A percentile compares a stretch with the other conserved stretches of the same genome.
These are phyloP conservation scores for Agrypnia vestita DNA, from an alignment of 1,140 invertebrate genomes.

Conservation along the genomic window DNA sequence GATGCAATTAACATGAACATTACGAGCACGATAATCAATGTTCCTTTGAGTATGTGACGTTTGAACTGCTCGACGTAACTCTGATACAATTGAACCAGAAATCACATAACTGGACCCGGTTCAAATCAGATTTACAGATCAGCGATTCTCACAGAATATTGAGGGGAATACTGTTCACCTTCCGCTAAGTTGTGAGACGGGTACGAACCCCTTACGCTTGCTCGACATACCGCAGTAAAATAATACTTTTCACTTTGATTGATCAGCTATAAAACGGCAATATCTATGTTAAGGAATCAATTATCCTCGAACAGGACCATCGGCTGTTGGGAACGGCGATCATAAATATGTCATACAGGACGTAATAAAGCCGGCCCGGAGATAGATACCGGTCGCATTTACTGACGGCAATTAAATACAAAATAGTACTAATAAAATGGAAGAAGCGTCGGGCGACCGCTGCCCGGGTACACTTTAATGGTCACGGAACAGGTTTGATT, in stretches of 20 bases:
- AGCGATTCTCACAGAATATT: no score
- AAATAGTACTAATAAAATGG: conserved; percentile 17
- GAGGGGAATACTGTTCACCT: no score
- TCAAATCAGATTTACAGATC: no score
- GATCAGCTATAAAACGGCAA: conserved; percentile 24
- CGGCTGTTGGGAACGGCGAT: background rate
- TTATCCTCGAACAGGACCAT: conserved; percentile 22
- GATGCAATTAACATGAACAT: no score
- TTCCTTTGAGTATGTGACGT: no score
- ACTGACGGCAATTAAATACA: conserved; percentile 28
- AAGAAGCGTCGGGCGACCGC: background rate
- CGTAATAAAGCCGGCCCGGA: conserved; percentile 7
- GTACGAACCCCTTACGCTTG: no score
- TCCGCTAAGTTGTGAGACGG: no score
- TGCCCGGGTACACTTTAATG: background rate
- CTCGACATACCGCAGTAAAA: conserved; percentile 5
- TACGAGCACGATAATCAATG: no score
- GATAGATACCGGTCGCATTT: background rate
- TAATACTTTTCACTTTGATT: conserved; percentile 12
- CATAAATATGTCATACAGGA: conserved; percentile 27
- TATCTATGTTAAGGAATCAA: conserved; percentile 28
- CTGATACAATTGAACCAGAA: no score
- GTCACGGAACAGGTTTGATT: conserved; percentile 1
- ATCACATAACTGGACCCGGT: no score
- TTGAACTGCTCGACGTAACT: no score